Percentiles rank a stretch among this genome's conserved stretches.
Evolutionary conservation across 2,888 invertebrate genomes (phyloP).

Genomic region (Drosophila monieri): DNA sequence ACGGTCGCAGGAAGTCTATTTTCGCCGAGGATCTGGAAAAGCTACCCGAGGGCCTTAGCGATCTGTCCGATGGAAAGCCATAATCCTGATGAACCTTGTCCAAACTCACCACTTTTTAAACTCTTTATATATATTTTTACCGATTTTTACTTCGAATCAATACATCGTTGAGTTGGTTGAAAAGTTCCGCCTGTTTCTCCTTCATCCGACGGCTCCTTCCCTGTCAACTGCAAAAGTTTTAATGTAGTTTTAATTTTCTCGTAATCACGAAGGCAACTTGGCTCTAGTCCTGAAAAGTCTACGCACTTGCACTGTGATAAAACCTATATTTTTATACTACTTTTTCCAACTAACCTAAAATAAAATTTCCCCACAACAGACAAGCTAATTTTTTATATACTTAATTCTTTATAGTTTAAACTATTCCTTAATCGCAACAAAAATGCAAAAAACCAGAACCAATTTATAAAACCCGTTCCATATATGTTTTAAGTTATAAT

Average conservation of each 20-base stretch:
- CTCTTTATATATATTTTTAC: conserved; percentile 10
- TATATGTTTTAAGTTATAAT: too few relatives aligned
- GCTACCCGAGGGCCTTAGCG: conserved; percentile 1
- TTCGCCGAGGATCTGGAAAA: not conserved
- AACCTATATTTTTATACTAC: not conserved
- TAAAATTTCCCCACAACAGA: too few relatives aligned
- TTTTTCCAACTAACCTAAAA: too few relatives aligned
- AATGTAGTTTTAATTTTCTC: conserved; percentile 80
- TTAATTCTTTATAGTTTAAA: too few relatives aligned
- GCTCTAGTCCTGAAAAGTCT: conserved; percentile 32
- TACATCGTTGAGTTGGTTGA: conserved; percentile 36
- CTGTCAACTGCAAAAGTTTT: conserved; percentile 73
- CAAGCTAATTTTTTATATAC: too few relatives aligned
- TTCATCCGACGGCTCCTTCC: conserved; percentile 5
- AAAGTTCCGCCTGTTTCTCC: conserved; percentile 15
- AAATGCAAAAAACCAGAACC: too few relatives aligned
- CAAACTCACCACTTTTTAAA: not conserved
- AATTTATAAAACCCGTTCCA: too few relatives aligned
- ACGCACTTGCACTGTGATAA: conserved; percentile 49
- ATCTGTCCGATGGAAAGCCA: conserved; percentile 5
- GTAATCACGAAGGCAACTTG: conserved; percentile 68
- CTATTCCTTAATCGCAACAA: too few relatives aligned
- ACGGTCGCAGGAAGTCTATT: not conserved
- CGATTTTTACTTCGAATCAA: conserved; percentile 42
- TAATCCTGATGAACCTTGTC: conserved; percentile 2